Base-by-base conservation (phyloP, 2,888 invertebrate genomes). In the Sinodicranocentrus sp. region DNA sequence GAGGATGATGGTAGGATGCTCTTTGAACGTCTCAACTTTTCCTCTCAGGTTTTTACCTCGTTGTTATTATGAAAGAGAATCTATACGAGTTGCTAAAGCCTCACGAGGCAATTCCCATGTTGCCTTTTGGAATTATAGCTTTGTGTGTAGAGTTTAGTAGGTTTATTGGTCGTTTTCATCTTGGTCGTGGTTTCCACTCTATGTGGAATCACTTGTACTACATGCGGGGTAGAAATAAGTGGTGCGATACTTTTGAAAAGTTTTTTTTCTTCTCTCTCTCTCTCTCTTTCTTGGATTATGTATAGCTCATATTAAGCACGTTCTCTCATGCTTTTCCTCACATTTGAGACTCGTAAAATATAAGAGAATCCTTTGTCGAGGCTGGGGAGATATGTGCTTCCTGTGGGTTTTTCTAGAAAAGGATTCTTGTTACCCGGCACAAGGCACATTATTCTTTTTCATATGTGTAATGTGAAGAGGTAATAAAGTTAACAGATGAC, bases 401-500 rank as follows among this genome's bases (percentile, higher is more conserved):
- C 70, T 70, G 78, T 67, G 67, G 33, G 57, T 48, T 70, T 17
- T 21, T 23, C 21, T 33, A 13, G 43, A 15, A 15, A 44, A 54
- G 15, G 57, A 54, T 39, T 39, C 33, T 28, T 48, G 52, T 75
- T 75, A 6, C 48, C n/a, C 19, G 39, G 57, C 26, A 44, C 8
- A 5, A 2, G 6, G 19, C 25, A 71, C 79, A 79, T 79, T 72
- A 79, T 71, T 78, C 79, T 72, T 79, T 72, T 54, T 23, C 54
- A 65, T 79, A 72, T 79, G 71, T 63, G 72, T 78, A 70, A 72
- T 79, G 79, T 63, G 19, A n/a, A 48, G 78, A 63, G 79, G 79
- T 79, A 79, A 79, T 79, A 79, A 79, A 79, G 79, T 79, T 79
- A 72, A 71, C 71, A 71, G 61, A 79, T 79, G 79, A 79, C 79